These are phyloP conservation scores for Echeneis naucrates DNA, from an alignment of 2,797 vertebrate genomes.

Conservation along the genomic window DNA sequence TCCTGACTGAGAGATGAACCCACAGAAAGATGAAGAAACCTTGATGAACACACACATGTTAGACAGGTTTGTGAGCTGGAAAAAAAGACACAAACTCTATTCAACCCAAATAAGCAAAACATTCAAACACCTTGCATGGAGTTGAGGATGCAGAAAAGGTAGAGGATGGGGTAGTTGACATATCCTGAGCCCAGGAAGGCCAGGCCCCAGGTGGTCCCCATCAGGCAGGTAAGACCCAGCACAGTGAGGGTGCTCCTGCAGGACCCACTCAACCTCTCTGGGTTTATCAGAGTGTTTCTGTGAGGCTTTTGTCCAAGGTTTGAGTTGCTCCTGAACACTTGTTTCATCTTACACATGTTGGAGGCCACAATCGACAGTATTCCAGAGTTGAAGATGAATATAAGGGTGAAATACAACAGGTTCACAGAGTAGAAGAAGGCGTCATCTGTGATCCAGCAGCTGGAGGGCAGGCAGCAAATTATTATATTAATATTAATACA, in stretches of 20 bases:
- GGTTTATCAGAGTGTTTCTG: neutral
- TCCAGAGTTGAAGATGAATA: slow-evolving; percentile 80
- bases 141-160: slow-evolving; percentile 89
- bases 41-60: neutral
- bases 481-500: too few species aligned
- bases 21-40: slow-evolving; percentile 51
- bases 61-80: neutral
- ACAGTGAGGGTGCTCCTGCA: slow-evolving; percentile 62
- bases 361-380: slow-evolving; percentile 76
- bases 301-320: neutral
- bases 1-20: slow-evolving; percentile 59
- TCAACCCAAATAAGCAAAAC: neutral
- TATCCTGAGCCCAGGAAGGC: slow-evolving; percentile 80
- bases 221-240: slow-evolving; percentile 84
- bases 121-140: slow-evolving; percentile 79
- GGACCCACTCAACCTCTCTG: neutral
- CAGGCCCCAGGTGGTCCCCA: slow-evolving; percentile 86
- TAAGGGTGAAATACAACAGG: slow-evolving; percentile 76
- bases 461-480: slow-evolving; percentile 60
- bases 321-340: neutral
- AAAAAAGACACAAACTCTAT: neutral
- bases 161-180: slow-evolving; percentile 79
- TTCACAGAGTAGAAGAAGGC: slow-evolving; percentile 71
- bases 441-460: slow-evolving; percentile 85
- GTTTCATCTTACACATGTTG: slow-evolving; percentile 67